A percentile compares a stretch with the other conserved stretches of the same genome.
phyloP scores from a whole-genome alignment of 2,888 invertebrate genomes.

The Adelphocoris suturalis region DNA sequence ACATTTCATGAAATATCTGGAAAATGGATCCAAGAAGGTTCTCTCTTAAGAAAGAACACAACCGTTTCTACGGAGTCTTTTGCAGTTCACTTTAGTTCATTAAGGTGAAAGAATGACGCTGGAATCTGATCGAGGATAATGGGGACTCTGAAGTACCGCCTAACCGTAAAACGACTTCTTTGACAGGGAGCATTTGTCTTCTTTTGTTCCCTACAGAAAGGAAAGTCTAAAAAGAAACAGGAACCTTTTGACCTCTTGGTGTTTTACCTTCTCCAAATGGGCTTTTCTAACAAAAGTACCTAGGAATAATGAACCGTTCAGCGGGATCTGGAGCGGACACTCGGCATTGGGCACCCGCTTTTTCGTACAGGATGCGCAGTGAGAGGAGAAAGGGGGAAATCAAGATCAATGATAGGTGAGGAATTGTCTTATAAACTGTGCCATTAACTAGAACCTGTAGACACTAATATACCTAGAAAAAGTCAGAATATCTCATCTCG shows the following conservation, averaged over 20 bases:
- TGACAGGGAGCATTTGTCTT: not conserved
- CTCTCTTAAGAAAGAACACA: too few species aligned
- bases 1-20: too few species aligned
- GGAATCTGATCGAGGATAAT: conserved; percentile 19
- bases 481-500: too few species aligned
- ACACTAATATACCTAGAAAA: too few species aligned
- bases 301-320: not conserved
- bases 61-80: too few species aligned
- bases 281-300: not conserved
- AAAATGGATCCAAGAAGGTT: too few species aligned
- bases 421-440: too few species aligned
- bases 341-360: not conserved
- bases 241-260: not conserved
- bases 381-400: conserved; percentile 17
- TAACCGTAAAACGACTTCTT: not conserved
- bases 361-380: not conserved
- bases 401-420: not conserved
- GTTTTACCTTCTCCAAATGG: not conserved
- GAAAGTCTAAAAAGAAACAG: not conserved
- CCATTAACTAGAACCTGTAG: too few species aligned
- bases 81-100: not conserved
- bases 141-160: not conserved
- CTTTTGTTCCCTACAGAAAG: not conserved
- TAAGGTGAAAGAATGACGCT: not conserved
- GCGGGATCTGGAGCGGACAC: not conserved